Conservation (phyloP, 2,113 vertebrate genomes). For the Scomber japonicus region DNA sequence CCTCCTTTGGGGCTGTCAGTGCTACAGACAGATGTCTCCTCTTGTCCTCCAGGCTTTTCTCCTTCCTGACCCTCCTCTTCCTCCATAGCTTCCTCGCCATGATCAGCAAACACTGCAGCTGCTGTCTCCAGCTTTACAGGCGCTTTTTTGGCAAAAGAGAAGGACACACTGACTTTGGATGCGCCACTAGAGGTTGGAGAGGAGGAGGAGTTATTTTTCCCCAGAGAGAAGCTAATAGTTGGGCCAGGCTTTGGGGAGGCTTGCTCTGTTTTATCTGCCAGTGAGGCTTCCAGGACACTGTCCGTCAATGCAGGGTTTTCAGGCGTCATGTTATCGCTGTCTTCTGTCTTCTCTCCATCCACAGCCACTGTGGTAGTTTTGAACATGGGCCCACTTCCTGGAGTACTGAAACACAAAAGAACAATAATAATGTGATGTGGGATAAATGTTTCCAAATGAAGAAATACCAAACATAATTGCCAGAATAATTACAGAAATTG, state of each 20-base stretch:
- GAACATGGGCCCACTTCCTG: constrained; percentile 98
- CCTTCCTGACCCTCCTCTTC: constrained; percentile 90
- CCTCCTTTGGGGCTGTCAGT: constrained; percentile 81
- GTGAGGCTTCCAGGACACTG: constrained; percentile 52
- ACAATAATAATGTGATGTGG: background rate
- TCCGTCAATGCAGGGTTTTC: constrained; percentile 75
- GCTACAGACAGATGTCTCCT: constrained; percentile 78
- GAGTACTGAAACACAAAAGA: constrained; percentile 85
- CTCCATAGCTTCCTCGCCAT: constrained; percentile 88
- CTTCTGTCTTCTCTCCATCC: constrained; percentile 91
- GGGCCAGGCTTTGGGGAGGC: constrained; percentile 72
- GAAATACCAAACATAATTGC: background rate
- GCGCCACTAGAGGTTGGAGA: constrained; percentile 77
- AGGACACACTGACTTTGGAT: constrained; percentile 95
- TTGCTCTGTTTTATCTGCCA: constrained; percentile 69
- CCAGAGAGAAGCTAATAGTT: constrained; percentile 87
- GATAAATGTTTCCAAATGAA: background rate
- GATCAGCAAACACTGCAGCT: constrained; percentile 95
- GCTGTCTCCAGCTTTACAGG: constrained; percentile 95
- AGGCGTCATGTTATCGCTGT: constrained; percentile 74
- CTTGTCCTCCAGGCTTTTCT: constrained; percentile 81
- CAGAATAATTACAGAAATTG: background rate
- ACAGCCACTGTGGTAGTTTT: constrained; percentile 95
- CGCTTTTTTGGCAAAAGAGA: constrained; percentile 97
- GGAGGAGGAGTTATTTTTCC: constrained; percentile 86